Evolutionary conservation across 2,113 vertebrate species (phyloP), one percentile per base, ranked within the genome.

Genomic region (Dromas ardeola): DNA sequence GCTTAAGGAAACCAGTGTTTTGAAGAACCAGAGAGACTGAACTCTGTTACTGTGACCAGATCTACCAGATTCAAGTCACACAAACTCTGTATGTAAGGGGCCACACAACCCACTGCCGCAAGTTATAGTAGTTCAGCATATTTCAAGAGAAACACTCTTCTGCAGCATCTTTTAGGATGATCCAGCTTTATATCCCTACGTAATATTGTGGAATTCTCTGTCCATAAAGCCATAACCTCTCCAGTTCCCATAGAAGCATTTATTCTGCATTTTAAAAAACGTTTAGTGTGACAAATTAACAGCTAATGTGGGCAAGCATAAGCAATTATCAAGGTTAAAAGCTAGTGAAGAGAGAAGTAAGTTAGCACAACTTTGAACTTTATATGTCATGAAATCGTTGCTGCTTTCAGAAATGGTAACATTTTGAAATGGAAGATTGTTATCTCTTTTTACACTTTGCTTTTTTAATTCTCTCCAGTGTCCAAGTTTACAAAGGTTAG

Each of bases 401-500:
- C 67, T 93, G 73, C 86, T 97, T 95, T 91, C 92, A 91, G 74
- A 92, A 93, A 91, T 40, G 15, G 56, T 72, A 97, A 59, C 49
- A 82, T 93, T 96, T 96, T 92, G 67, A 97, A 98, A 96, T 27
- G 81, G 81, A 97, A 96, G 95, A 93, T 93, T 81, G 19, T 80
- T 80, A 93, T 96, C 86, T 98, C 92, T 89, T 92, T 97, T 95
- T 91, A 90, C 88, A 92, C 90, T 96, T 95, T 92, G n/a, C 40
- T 96, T 82, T 93, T 95, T 66, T 25, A 95, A 80, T 95, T 95
- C 77, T 97, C 92, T 67, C 69, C 69, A 88, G 29, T 88, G 73
- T 97, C 76, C 77, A 94, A 95, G 85, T 95, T 96, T 97, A 96
- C 94, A 98, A 98, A 98, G 97, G 98, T 98, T 93, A 98, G 88